phyloP scores from a whole-genome alignment of 2,797 vertebrate genomes.

The Takifugu ocellatus region DNA sequence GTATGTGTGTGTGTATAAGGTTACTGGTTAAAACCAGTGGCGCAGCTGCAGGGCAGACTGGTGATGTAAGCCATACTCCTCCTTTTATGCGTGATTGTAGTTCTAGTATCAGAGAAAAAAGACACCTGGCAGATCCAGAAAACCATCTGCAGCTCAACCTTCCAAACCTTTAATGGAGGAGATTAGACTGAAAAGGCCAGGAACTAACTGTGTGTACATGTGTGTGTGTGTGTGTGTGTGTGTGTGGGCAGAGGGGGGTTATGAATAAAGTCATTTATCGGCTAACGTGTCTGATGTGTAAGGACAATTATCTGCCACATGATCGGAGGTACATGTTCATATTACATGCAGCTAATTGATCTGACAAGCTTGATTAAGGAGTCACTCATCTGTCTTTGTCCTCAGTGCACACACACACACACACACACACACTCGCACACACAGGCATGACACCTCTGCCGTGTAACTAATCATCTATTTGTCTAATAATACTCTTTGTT shows the following conservation, averaged over 20 bases:
- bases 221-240: too few relatives aligned
- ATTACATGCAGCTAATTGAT: conserved; percentile 56
- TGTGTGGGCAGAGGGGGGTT: too few relatives aligned
- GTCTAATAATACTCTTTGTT: conserved; percentile 59
- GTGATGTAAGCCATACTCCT: neutral
- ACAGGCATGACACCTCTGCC: conserved; percentile 44
- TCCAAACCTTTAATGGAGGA: neutral
- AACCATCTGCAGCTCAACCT: neutral
- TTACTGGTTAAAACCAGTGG: conserved; percentile 11
- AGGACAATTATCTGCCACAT: conserved; percentile 31
- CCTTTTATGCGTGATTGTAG: neutral
- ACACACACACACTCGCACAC: neutral
- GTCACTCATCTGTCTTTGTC: conserved; percentile 26
- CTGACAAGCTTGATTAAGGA: conserved; percentile 54
- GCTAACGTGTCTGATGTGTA: conserved; percentile 17
- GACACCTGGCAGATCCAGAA: neutral
- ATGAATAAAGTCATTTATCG: conserved; percentile 1
- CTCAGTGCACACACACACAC: neutral
- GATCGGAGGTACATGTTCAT: conserved; percentile 37
- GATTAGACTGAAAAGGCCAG: neutral
- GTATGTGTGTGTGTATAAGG: neutral
- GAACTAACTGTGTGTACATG: neutral
- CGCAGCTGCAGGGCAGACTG: conserved; percentile 1
- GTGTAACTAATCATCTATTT: conserved; percentile 50
- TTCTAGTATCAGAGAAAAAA: too few relatives aligned